Percentiles rank a stretch among this genome's conserved stretches.
Conservation (phyloP, 2,888 invertebrate species). For the Pristionchus arcanus region DNA sequence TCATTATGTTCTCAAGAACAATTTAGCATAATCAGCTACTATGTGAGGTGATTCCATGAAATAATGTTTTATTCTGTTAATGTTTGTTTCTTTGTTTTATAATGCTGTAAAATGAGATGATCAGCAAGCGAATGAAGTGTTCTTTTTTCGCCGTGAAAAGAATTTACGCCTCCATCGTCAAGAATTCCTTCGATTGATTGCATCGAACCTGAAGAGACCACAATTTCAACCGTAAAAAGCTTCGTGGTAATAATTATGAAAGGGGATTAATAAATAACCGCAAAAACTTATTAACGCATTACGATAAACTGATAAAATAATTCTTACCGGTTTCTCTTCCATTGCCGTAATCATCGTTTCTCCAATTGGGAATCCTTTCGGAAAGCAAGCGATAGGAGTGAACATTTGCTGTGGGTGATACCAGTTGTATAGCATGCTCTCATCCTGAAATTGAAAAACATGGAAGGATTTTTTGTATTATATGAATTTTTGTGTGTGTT, state of each 20-base stretch:
- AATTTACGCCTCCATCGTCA: background rate
- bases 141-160: background rate
- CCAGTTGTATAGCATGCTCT: background rate
- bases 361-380: background rate
- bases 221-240: background rate
- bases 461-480: no score
- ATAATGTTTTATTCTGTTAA: no score
- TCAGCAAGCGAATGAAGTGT: background rate
- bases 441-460: background rate
- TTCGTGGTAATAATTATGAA: background rate
- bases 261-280: no score
- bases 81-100: no score
- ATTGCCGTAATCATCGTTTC: background rate
- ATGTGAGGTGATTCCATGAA: no score
- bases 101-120: no score
- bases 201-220: background rate
- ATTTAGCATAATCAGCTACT: no score
- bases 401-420: background rate
- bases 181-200: conserved; percentile 4
- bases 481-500: no score
- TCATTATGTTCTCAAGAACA: no score
- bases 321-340: conserved; percentile 2
- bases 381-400: conserved; percentile 1
- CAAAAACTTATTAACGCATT: no score
- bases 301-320: no score